These are phyloP conservation scores for Hyppa rectilinea DNA, from an alignment of 2,888 invertebrate species.

Conservation along the genomic window DNA sequence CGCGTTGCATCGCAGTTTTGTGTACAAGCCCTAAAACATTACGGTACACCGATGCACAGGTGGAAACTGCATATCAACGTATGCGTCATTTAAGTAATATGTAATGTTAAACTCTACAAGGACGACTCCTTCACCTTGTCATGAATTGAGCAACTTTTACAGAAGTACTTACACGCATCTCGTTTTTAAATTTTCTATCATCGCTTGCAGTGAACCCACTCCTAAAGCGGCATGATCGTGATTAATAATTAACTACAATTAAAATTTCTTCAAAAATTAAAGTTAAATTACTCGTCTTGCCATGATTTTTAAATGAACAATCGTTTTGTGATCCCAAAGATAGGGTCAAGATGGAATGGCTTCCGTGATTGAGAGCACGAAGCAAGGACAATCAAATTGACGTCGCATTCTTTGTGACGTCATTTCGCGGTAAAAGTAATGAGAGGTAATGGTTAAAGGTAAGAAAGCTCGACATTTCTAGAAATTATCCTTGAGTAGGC, in stretches of 20 bases:
- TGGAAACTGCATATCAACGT: not conserved
- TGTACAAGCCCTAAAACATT: not conserved
- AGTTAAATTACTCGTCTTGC: slow-evolving; percentile 1
- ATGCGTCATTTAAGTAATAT: not conserved
- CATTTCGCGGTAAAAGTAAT: slow-evolving; percentile 22
- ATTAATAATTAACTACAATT: not conserved
- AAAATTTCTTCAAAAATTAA: slow-evolving; percentile 4
- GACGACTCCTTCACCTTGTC: slow-evolving; percentile 17
- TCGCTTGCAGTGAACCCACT: not conserved
- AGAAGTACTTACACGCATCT: not conserved
- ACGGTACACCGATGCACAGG: not conserved
- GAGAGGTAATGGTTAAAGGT: not conserved
- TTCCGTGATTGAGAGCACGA: slow-evolving; percentile 34
- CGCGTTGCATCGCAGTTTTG: too few relatives aligned
- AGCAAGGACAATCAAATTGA: slow-evolving; percentile 14
- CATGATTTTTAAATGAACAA: slow-evolving; percentile 13
- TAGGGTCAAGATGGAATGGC: not conserved
- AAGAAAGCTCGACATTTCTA: slow-evolving; percentile 34
- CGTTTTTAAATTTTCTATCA: not conserved
- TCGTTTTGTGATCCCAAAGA: slow-evolving; percentile 7
- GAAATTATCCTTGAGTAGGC: slow-evolving; percentile 31
- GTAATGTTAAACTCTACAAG: not conserved
- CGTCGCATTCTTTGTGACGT: slow-evolving; percentile 12
- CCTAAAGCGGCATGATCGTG: not conserved
- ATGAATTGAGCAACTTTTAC: not conserved